These are phyloP conservation scores for Drosophila ohnishii DNA, from an alignment of 1,140 invertebrate genomes.

Conservation along the genomic window DNA sequence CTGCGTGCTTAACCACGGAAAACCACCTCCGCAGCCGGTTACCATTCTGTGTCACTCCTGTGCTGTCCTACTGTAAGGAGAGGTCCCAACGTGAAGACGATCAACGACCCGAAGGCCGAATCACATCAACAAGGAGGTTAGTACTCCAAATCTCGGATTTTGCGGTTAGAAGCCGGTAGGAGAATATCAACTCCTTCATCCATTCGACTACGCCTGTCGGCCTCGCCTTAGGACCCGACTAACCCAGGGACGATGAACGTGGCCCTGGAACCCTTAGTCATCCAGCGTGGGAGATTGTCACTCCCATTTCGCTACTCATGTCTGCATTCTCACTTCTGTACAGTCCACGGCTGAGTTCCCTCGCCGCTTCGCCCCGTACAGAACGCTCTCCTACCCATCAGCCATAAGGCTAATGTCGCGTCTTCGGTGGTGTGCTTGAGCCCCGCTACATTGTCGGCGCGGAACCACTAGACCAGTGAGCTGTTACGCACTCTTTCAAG, in stretches of 20 bases:
- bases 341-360: too few relatives aligned
- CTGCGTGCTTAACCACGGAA: too few relatives aligned
- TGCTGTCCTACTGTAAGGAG: too few relatives aligned
- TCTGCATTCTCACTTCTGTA: not conserved
- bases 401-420: too few relatives aligned
- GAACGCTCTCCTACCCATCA: not conserved
- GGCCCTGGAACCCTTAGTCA: not conserved
- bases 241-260: not conserved
- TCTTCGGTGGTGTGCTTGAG: not conserved
- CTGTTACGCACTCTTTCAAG: slow-evolving; percentile 1
- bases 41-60: too few relatives aligned
- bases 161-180: too few relatives aligned
- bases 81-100: too few relatives aligned
- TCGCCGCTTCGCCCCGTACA: not conserved
- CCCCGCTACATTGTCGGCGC: not conserved
- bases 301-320: not conserved
- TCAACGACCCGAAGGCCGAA: too few relatives aligned
- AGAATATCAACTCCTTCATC: too few relatives aligned
- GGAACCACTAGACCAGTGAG: not conserved
- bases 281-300: not conserved
- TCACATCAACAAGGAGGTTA: too few relatives aligned
- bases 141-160: too few relatives aligned
- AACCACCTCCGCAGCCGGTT: too few relatives aligned
- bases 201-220: not conserved
- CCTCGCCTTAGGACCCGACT: not conserved